phyloP scores from a whole-genome alignment of 2,797 vertebrate genomes.

The Acomys russatus region DNA sequence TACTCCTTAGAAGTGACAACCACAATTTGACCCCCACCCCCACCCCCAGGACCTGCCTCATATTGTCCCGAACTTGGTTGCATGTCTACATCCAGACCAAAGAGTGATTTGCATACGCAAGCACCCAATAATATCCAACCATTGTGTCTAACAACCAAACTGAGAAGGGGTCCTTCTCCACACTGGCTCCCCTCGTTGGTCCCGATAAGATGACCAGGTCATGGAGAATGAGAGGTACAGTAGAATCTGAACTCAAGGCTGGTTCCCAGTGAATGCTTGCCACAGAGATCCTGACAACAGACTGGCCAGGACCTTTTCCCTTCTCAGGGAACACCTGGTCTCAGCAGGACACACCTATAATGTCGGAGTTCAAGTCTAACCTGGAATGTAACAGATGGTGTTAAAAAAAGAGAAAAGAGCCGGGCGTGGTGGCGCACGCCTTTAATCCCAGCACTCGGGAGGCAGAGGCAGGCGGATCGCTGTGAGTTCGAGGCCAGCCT shows the following conservation, averaged over 20 bases:
- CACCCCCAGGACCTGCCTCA: neutral
- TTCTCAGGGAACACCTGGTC: neutral
- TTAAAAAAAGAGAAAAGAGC: neutral
- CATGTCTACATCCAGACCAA: neutral
- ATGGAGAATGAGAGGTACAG: neutral
- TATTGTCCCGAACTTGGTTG: neutral
- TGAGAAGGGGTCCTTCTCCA: neutral
- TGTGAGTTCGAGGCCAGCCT: too few relatives aligned
- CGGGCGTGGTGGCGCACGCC: too few relatives aligned
- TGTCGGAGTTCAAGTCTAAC: neutral
- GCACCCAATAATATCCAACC: neutral
- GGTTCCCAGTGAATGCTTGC: neutral
- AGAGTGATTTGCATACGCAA: neutral
- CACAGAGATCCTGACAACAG: neutral
- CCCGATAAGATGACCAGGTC: neutral
- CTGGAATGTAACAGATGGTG: neutral
- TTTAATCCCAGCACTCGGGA: too few relatives aligned
- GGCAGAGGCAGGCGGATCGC: too few relatives aligned
- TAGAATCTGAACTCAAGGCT: neutral
- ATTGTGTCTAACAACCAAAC: conserved; percentile 1
- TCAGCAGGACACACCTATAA: neutral
- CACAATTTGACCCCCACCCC: neutral
- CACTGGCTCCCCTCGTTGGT: neutral
- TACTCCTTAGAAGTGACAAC: too few relatives aligned
- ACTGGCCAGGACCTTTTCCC: neutral